Evolutionary conservation across 1,140 invertebrate genomes (phyloP).

Genomic region (Platyscapa corneri): DNA sequence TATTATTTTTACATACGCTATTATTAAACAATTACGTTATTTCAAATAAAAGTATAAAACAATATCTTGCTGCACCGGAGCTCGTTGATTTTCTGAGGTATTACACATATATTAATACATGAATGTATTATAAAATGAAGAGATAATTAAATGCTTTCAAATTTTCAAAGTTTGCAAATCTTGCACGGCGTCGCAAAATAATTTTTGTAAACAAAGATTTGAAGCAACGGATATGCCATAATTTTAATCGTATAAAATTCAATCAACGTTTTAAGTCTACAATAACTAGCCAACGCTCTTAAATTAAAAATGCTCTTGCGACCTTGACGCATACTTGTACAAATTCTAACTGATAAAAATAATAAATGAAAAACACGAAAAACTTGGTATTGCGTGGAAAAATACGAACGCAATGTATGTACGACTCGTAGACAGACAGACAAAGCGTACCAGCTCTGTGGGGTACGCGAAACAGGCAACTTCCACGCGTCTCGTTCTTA

Average conservation of each 20-base stretch:
- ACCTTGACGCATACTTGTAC: background rate
- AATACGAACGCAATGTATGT: background rate
- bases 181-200: background rate
- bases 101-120: too few species aligned
- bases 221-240: constrained; percentile 22
- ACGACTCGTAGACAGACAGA: background rate
- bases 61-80: background rate
- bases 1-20: too few species aligned
- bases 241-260: background rate
- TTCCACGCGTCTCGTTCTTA: constrained; percentile 52
- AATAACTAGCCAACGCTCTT: background rate
- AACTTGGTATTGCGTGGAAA: background rate
- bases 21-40: background rate
- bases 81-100: too few species aligned
- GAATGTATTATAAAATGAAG: background rate
- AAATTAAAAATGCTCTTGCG: constrained; percentile 5
- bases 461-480: background rate
- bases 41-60: background rate
- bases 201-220: constrained; percentile 40
- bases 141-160: background rate
- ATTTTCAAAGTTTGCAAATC: background rate
- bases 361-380: background rate
- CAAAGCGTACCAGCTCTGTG: background rate
- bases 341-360: background rate
- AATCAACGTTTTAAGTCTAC: constrained; percentile 10